Evolutionary conservation across 2,797 vertebrate genomes (phyloP), one percentile per base, ranked within the genome.

Genomic region (Tolypeutes matacus): DNA sequence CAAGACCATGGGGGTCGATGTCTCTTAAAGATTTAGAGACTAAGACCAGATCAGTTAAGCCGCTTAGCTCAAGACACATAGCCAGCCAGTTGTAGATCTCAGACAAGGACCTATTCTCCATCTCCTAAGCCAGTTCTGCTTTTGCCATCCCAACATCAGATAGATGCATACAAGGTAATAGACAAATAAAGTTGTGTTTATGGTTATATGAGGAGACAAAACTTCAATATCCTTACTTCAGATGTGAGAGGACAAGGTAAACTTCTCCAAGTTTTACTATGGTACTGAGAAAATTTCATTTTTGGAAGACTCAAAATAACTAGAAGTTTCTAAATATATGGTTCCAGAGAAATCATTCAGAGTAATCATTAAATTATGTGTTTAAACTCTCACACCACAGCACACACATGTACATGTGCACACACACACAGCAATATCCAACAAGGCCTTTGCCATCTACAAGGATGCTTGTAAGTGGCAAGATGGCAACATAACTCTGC

Each of bases 301-400:
- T 87, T n/a, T 78, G 67, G 72, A 77, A 84, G 56, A 64, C 27
- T 67, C 10, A 75, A 82, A 83, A 23, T 46, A 87, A 78, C 34
- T 67, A 89, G 51, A 36, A 67, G 20, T 89, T 94, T 89, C 64
- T 49, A 89, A 75, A 51, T 80, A 65, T 27, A 29, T 86, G 39
- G 51, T n/a, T 94, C 73, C 53, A 83, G 60, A 58, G 46, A 85
- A 76, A 46, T 27, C 5, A 5, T 13, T 3, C 21, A 4, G 46
- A 60, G 31, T 75, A 67, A 21, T 14, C 2, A 27, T 65, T 80
- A 77, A 83, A 76, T 9, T 18, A 9, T 83, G 29, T 80, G 42
- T 90, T 76, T 69, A 39, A 73, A 65, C 11, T 36, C 72, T 62
- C 8, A 18, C 7, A 58, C 17, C 21, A 77, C 20, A 56, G 42